Conservation (phyloP, 1,140 invertebrate species). For the Danaus plexippus region DNA sequence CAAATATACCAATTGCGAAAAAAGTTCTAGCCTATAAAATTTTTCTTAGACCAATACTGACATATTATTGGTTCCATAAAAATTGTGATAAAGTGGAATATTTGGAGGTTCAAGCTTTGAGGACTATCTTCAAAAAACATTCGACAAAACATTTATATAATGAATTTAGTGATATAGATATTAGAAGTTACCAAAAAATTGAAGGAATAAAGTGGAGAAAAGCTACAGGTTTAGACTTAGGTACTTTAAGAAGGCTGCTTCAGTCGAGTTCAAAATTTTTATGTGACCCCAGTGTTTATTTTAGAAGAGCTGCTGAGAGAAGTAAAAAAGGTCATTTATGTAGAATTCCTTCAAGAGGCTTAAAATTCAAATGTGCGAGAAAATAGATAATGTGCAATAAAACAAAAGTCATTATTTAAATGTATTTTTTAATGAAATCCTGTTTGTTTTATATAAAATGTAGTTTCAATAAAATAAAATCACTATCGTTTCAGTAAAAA, state of each 20-base stretch:
- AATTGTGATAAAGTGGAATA: constrained; percentile 8
- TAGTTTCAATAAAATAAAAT: no score
- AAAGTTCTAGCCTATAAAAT: constrained; percentile 36
- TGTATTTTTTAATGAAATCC: no score
- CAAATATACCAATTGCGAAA: constrained; percentile 15
- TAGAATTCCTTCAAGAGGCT: no score
- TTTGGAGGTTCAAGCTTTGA: constrained; percentile 25
- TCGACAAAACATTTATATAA: not conserved
- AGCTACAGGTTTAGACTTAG: constrained; percentile 12
- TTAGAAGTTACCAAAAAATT: constrained; percentile 23
- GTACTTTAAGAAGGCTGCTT: constrained; percentile 14
- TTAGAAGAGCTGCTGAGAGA: constrained; percentile 9
- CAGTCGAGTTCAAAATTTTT: constrained; percentile 2
- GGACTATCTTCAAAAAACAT: constrained; percentile 22
- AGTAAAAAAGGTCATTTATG: no score
- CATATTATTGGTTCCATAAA: constrained; percentile 24
- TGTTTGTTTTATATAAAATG: no score
- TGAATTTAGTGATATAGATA: constrained; percentile 20
- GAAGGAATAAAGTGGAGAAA: constrained; percentile 27
- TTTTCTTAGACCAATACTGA: constrained; percentile 30
- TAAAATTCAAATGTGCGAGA: no score
- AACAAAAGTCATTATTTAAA: no score
- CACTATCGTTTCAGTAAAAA: no score
- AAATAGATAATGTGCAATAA: no score
- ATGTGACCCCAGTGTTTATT: constrained; percentile 18